Evolutionary conservation across 2,113 vertebrate species (phyloP).

Genomic region (Columba livia): DNA sequence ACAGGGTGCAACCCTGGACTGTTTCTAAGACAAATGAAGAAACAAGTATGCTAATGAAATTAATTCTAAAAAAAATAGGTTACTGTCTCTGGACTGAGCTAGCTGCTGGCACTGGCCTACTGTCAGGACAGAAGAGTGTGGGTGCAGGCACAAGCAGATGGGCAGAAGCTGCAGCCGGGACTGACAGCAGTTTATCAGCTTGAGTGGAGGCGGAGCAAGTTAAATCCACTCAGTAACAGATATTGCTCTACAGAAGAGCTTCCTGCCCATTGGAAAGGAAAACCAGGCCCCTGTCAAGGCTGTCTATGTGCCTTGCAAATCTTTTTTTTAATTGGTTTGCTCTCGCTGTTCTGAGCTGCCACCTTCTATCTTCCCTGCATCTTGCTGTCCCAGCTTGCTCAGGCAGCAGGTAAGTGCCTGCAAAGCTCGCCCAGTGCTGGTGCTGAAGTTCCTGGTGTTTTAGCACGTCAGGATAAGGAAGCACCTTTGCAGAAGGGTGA

Average conservation of each 20-base stretch:
- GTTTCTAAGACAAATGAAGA: background rate
- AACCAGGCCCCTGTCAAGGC: background rate
- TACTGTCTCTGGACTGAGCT: background rate
- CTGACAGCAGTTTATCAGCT: background rate
- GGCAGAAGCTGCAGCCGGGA: background rate
- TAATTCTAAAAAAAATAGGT: background rate
- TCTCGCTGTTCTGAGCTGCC: background rate
- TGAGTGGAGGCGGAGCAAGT: background rate
- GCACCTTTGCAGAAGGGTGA: background rate
- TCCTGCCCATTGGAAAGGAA: background rate
- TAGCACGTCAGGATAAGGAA: background rate
- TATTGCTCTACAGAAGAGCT: background rate
- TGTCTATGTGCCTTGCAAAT: background rate
- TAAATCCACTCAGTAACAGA: background rate
- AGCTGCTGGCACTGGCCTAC: background rate
- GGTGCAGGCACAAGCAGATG: background rate
- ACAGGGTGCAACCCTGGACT: background rate
- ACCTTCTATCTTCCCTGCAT: background rate
- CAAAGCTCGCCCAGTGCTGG: accelerated
- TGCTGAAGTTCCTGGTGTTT: background rate
- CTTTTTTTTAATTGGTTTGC: background rate
- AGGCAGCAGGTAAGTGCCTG: background rate
- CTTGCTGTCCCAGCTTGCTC: background rate
- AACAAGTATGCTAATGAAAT: background rate
- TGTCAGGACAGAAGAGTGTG: accelerated